Evolutionary conservation across 2,888 invertebrate genomes (phyloP), one percentile per base, ranked within the genome.

Genomic region (Meliscaeva auricollis): DNA sequence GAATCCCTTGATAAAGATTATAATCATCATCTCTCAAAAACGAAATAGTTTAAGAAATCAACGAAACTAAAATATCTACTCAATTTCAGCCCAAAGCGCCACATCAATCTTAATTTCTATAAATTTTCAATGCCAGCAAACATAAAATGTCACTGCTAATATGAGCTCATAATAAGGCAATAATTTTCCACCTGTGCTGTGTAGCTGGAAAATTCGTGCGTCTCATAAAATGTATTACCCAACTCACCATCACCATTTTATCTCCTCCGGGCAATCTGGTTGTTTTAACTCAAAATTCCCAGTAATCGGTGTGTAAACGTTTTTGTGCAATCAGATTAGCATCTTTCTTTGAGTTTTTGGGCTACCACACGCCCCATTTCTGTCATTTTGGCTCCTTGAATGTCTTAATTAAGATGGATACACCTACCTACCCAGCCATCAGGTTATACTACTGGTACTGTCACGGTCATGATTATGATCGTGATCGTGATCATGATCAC

Each of bases 121-220:
- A 8, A 38, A 38, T 38, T 38, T 38, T 84, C 84, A 84, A 79
- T 70, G 79, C 38, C 38, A 26, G 26, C 26, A 26, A 26, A 73
- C 38, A 38, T 54, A 30, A 74, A 83, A 78, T 83, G 83, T 79
- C 83, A 80, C 72, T 84, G 30, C 75, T 79, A 84, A 84, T 75
- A 80, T 41, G 38, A 75, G 9, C 66, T 60, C 79, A 72, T 75
- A 70, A 73, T 38, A 74, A 15, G 17, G 15, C 9, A 72, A 80
- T 70, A 58, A 84, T 80, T 84, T 79, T 84, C 84, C 84, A 80
- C 79, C 84, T 84, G 84, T n/a, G n/a, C n/a, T n/a, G n/a, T n/a
- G n/a, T 79, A 70, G 44, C 66, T 75, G 72, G 80, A 64, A 69
- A 54, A 54, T 68, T 66, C 50, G 35, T 70, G 64, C 66, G 58